Evolutionary conservation across 2,888 invertebrate species (phyloP), one percentile per base, ranked within the genome.

Genomic region (Cyclophora punctaria): DNA sequence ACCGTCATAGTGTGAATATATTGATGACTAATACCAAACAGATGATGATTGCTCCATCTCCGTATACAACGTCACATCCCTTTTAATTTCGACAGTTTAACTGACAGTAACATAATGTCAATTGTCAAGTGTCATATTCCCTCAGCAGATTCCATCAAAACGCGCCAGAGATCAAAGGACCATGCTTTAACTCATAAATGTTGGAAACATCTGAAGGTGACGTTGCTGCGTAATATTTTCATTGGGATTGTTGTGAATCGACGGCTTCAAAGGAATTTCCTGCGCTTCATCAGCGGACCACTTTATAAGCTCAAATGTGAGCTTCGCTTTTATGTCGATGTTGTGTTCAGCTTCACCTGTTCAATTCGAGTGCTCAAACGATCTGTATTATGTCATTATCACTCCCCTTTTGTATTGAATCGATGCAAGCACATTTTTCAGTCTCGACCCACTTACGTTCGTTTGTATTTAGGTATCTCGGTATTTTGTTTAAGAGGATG

Each of bases 241-340:
- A 69, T 71, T 71, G 70, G 64, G 71, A 77, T 80, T 80, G 79
- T 81, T 78, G 69, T 76, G 78, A 74, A 77, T 76, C 74, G 73
- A 66, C 70, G 64, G 68, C 74, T 75, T 82, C 82, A 82, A 82
- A 85, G 83, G 83, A 79, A 84, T 84, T 83, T 86, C 81, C 80
- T 79, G 82, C 67, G 73, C 75, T 71, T 69, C 75, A 80, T 80
- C 75, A 77, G 73, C 73, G 73, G 69, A 67, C 69, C 68, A 68
- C 72, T 80, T 73, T 72, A 77, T 74, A 77, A 69, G 71, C 72
- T 71, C 67, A 69, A 66, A 63, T 66, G 67, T 75, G 74, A 78
- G 80, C 63, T 73, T 72, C 57, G 59, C 66, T 71, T 81, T 71
- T 65, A 66, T 64, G 58, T 66, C 56, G 62, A 66, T 62, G 58